Evolutionary conservation across 1,140 invertebrate genomes (phyloP), one percentile per base, ranked within the genome.

Genomic region (Apis cerana): DNA sequence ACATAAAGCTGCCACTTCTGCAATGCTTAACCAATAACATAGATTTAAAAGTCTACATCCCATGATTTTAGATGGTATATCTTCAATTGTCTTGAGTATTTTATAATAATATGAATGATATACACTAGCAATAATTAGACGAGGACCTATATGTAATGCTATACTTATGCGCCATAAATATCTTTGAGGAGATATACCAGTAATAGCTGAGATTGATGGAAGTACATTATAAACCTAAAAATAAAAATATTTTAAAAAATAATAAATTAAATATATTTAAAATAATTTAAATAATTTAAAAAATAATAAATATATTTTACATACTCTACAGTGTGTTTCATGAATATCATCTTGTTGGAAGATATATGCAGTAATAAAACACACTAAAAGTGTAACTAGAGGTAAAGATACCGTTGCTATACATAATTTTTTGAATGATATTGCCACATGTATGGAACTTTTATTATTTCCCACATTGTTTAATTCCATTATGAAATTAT

Each of bases 81-180:
- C 96, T 12, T 93, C 94, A 75, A 96, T 95, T 82, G 94, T 92
- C 83, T 94, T 94, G 82, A 97, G 95, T 89, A 96, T 95, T 91
- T 95, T 96, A 85, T 95, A 95, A 94, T 97, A 97, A 94, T 97
- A 97, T 89, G 96, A 96, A 92, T 97, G 96, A 93, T 98, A 97
- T 83, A 98, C 96, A 86, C 96, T 97, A 88, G 97, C 97, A 90
- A 98, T 97, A 77, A 98, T 95, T 85, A 98, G 95, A 88, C 98
- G 96, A 90, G 98, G 98, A 90, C 97, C 97, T 92, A 98, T 96
- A 92, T 99, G 98, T 85, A 98, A 95, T 64, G 97, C 98, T 89
- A 99, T 97, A 91, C 97, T 97, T 88, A 98, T 96, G 89, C 98
- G 95, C 98, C 98, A 99, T 86, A 99, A 95, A 94, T 98, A 99